Evolutionary conservation across 2,888 invertebrate species (phyloP).

Genomic region (Xestia ashworthii): DNA sequence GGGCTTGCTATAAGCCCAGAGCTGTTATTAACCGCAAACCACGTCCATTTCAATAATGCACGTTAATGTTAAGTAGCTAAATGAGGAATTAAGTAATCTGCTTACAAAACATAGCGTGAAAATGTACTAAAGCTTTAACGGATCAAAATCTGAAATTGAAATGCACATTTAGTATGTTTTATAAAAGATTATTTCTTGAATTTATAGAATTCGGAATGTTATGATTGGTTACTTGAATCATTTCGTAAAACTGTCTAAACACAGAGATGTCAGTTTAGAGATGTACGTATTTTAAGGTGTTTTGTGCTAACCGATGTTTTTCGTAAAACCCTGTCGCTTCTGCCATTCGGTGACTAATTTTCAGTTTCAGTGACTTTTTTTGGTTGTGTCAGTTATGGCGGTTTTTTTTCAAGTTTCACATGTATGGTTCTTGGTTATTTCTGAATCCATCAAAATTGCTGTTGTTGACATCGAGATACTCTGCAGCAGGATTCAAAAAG

Average conservation of each 20-base stretch:
- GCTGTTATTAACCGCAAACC: slow-evolving; percentile 15
- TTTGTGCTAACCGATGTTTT: background rate
- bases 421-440: background rate
- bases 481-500: background rate
- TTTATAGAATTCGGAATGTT: background rate
- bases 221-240: background rate
- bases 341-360: background rate
- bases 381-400: no score
- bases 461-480: background rate
- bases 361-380: no score
- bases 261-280: background rate
- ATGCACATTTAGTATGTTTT: background rate
- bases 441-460: background rate
- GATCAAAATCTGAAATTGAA: background rate
- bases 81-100: background rate
- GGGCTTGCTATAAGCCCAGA: no score
- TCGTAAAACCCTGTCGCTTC: background rate
- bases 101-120: no score
- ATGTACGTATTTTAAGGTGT: background rate
- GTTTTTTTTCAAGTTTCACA: no score
- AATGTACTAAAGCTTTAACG: background rate
- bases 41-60: slow-evolving; percentile 13
- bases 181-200: background rate
- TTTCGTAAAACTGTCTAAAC: background rate
- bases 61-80: background rate